These are phyloP conservation scores for Bugulina stolonifera DNA, from an alignment of 2,888 invertebrate species.

Conservation along the genomic window DNA sequence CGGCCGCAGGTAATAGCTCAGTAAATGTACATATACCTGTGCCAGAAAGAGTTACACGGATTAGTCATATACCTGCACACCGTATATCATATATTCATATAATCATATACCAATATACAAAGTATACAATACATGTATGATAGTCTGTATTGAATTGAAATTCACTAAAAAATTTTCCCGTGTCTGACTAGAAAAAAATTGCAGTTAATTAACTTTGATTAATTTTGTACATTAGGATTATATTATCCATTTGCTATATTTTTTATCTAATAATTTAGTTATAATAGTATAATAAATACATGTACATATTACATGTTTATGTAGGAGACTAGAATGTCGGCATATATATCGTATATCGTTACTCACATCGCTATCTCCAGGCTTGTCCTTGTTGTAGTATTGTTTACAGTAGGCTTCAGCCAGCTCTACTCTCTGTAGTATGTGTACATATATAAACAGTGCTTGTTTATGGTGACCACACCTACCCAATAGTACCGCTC, in stretches of 20 bases:
- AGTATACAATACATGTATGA: too few species aligned
- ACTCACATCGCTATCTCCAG: slow-evolving; percentile 35
- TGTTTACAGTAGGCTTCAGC: slow-evolving; percentile 74
- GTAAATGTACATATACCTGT: slow-evolving; percentile 62
- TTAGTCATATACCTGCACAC: too few species aligned
- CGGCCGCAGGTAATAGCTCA: slow-evolving; percentile 60
- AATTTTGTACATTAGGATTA: too few species aligned
- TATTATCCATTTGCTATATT: too few species aligned
- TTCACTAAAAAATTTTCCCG: too few species aligned
- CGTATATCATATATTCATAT: too few species aligned
- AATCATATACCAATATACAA: background rate
- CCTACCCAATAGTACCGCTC: slow-evolving; percentile 86
- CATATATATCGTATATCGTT: background rate
- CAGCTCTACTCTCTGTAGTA: slow-evolving; percentile 72
- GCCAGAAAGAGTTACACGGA: too few species aligned
- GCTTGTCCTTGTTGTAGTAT: slow-evolving; percentile 26
- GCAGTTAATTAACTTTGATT: too few species aligned
- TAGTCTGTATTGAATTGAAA: too few species aligned
- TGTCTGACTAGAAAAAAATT: too few species aligned
- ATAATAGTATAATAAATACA: background rate
- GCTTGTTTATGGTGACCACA: slow-evolving; percentile 87
- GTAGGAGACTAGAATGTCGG: background rate
- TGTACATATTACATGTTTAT: background rate
- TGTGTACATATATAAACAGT: slow-evolving; percentile 81
- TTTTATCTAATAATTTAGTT: too few species aligned